phyloP scores from a whole-genome alignment of 2,797 vertebrate genomes.

The Labroides dimidiatus region DNA sequence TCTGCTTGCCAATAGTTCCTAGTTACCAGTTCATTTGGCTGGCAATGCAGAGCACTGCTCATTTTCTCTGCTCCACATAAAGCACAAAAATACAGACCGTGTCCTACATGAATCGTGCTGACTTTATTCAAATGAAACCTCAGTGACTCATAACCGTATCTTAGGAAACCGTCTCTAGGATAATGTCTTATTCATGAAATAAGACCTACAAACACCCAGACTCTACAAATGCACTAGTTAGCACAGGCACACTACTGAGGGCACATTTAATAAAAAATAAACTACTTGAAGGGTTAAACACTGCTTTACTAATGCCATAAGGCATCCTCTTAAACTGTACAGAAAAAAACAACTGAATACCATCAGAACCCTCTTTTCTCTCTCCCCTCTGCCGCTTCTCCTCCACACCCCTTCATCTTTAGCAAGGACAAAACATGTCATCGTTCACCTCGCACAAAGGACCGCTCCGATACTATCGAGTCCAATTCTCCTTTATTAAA shows the following conservation, averaged over 20 bases:
- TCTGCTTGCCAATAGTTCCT: slow-evolving; percentile 53
- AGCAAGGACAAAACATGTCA: slow-evolving; percentile 61
- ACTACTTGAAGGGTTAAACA: slow-evolving; percentile 2
- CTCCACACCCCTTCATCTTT: slow-evolving; percentile 10
- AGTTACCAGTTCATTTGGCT: slow-evolving; percentile 59
- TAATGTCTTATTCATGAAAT: slow-evolving; percentile 5
- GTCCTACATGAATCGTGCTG: slow-evolving; percentile 15
- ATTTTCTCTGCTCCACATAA: slow-evolving; percentile 55
- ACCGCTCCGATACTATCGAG: slow-evolving; percentile 49
- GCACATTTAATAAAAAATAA: background rate
- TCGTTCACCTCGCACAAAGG: slow-evolving; percentile 52
- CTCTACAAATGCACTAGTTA: background rate
- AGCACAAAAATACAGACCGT: slow-evolving; percentile 21
- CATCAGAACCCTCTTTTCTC: slow-evolving; percentile 1
- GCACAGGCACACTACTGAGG: background rate
- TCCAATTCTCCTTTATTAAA: slow-evolving; percentile 60
- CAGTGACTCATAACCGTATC: background rate
- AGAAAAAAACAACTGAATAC: slow-evolving; percentile 21
- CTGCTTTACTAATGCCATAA: background rate
- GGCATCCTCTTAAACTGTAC: slow-evolving; percentile 1
- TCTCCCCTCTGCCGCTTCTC: slow-evolving; percentile 2
- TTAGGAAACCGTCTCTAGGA: slow-evolving; percentile 1
- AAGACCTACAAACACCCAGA: slow-evolving; percentile 13
- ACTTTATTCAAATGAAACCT: slow-evolving; percentile 12
- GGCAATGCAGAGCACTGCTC: slow-evolving; percentile 23